phyloP scores from a whole-genome alignment of 2,797 vertebrate species.

The Mormyrops boulengeri region DNA sequence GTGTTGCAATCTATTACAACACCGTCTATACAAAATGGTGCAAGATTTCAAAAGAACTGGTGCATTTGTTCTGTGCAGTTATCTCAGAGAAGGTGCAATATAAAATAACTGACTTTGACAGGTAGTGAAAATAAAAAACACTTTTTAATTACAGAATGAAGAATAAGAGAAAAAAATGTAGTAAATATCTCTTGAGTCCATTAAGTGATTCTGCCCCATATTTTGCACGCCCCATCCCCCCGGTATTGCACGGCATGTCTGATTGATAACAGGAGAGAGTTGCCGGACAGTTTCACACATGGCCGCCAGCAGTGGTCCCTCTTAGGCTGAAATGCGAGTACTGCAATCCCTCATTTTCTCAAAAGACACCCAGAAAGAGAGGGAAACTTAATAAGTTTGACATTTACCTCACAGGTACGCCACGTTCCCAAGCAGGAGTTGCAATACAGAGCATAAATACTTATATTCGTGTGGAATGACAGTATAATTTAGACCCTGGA shows the following conservation, averaged over 20 bases:
- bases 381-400: not conserved
- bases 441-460: not conserved
- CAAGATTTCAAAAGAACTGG: not conserved
- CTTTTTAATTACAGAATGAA: not conserved
- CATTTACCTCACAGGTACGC: not conserved
- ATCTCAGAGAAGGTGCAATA: not conserved
- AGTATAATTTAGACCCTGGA: not conserved
- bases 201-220: not conserved
- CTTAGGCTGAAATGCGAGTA: not conserved
- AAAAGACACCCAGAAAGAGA: not conserved
- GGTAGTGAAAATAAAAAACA: not conserved
- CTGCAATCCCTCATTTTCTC: not conserved
- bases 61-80: not conserved
- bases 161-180: not conserved
- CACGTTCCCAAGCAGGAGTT: not conserved
- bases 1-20: not conserved
- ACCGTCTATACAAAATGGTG: not conserved
- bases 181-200: not conserved
- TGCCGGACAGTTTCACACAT: not conserved
- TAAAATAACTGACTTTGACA: not conserved
- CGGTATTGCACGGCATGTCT: not conserved
- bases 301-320: not conserved
- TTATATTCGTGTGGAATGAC: slow-evolving; percentile 3
- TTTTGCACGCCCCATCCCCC: not conserved
- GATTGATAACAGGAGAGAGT: not conserved